phyloP scores from a whole-genome alignment of 2,888 invertebrate species.

The Caenorhabditis wallacei region DNA sequence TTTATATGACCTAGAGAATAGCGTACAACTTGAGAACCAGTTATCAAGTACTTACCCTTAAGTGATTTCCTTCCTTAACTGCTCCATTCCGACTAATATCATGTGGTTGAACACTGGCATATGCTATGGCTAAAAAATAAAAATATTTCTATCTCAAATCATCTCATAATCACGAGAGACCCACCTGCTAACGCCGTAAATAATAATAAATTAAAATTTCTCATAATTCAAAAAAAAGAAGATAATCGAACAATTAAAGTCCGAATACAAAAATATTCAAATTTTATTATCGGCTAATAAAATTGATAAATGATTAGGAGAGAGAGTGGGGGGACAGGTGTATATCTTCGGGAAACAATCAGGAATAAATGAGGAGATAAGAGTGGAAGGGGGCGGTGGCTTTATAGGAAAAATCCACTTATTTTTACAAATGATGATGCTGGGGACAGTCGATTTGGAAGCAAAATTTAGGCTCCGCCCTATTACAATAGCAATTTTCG shows the following conservation, averaged over 20 bases:
- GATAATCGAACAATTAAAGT: background rate
- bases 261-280: background rate
- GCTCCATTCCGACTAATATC: constrained; percentile 39
- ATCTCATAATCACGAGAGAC: background rate
- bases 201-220: constrained; percentile 40
- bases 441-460: constrained; percentile 7
- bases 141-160: background rate
- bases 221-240: constrained; percentile 36
- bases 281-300: constrained; percentile 4
- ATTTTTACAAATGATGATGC: constrained; percentile 51
- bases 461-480: constrained; percentile 30
- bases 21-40: no score
- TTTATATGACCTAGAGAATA: no score
- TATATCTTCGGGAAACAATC: constrained; percentile 23
- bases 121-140: constrained; percentile 17
- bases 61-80: constrained; percentile 64
- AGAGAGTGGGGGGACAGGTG: background rate
- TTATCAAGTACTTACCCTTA: constrained; percentile 47
- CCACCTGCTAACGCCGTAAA: constrained; percentile 45
- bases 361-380: constrained; percentile 46
- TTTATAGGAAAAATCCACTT: constrained; percentile 56
- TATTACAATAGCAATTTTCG: constrained; percentile 6
- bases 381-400: constrained; percentile 39
- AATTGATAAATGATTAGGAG: constrained; percentile 17
- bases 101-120: constrained; percentile 40